A percentile compares a stretch with the other conserved stretches of the same genome.
phyloP scores from a whole-genome alignment of 2,888 invertebrate genomes.

The Drosophila lutescens region DNA sequence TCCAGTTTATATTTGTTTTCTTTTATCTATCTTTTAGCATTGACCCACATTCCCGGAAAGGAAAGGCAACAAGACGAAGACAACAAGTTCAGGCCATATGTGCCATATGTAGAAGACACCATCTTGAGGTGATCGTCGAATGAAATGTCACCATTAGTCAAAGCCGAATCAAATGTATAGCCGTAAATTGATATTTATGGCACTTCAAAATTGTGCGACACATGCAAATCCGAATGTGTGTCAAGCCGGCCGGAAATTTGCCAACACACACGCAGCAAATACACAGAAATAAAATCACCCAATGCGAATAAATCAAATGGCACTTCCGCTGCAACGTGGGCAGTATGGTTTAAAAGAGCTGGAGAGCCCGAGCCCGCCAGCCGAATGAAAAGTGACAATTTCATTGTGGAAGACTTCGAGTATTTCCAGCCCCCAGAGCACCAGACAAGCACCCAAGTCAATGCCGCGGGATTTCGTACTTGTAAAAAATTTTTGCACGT shows the following conservation, averaged over 20 bases:
- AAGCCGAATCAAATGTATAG: conserved; percentile 37
- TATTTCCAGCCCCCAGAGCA: conserved; percentile 32
- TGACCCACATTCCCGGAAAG: conserved; percentile 72
- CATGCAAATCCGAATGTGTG: conserved; percentile 68
- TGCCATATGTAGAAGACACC: conserved; percentile 25
- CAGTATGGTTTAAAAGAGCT: conserved; percentile 1
- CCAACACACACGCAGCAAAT: conserved; percentile 35
- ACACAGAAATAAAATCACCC: conserved; percentile 55
- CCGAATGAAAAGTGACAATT: conserved; percentile 74
- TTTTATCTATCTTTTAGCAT: conserved; percentile 57
- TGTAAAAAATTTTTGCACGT: conserved; percentile 30
- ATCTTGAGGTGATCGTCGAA: conserved; percentile 21
- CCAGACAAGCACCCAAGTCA: conserved; percentile 46
- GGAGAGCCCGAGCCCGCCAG: conserved; percentile 6
- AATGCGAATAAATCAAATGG: conserved; percentile 75
- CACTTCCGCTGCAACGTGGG: conserved; percentile 69
- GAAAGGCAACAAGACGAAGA: conserved; percentile 55
- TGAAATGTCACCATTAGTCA: conserved; percentile 52
- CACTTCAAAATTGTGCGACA: conserved; percentile 43
- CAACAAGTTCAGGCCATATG: conserved; percentile 42
- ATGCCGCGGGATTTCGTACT: conserved; percentile 46
- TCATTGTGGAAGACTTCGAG: conserved; percentile 67
- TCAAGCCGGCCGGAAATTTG: conserved; percentile 71
- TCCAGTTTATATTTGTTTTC: not conserved
- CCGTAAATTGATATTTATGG: conserved; percentile 61